Conservation (phyloP, 2,797 vertebrate genomes). For the Enteromius trimaculatus region DNA sequence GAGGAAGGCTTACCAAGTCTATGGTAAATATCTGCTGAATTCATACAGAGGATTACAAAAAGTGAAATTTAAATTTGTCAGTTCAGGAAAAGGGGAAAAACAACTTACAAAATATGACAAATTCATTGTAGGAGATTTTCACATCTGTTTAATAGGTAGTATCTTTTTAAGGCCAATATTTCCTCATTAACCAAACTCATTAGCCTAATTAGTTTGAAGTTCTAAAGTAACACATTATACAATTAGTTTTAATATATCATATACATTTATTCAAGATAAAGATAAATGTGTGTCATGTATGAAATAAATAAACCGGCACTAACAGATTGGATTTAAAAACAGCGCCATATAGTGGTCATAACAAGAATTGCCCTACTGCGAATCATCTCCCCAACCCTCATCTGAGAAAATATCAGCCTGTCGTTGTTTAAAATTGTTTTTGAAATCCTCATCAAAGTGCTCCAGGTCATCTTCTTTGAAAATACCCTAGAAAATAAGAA, state of each 20-base stretch:
- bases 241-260: neutral
- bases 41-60: neutral
- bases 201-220: neutral
- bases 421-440: constrained; percentile 78
- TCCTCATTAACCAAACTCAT: neutral
- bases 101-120: neutral
- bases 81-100: neutral
- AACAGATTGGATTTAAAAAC: constrained; percentile 6
- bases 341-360: constrained; percentile 75
- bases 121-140: neutral
- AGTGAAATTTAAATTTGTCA: too few relatives aligned
- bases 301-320: neutral
- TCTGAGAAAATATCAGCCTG: constrained; percentile 66
- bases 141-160: neutral
- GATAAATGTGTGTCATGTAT: neutral
- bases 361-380: constrained; percentile 48
- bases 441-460: constrained; percentile 90
- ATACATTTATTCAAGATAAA: neutral
- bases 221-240: neutral
- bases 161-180: neutral
- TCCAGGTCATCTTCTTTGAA: constrained; percentile 86
- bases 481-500: constrained; percentile 79
- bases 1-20: neutral
- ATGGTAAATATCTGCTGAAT: neutral
- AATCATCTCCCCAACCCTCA: constrained; percentile 69